phyloP scores from a whole-genome alignment of 2,113 vertebrate species.

The Cyanoliseus patagonus region DNA sequence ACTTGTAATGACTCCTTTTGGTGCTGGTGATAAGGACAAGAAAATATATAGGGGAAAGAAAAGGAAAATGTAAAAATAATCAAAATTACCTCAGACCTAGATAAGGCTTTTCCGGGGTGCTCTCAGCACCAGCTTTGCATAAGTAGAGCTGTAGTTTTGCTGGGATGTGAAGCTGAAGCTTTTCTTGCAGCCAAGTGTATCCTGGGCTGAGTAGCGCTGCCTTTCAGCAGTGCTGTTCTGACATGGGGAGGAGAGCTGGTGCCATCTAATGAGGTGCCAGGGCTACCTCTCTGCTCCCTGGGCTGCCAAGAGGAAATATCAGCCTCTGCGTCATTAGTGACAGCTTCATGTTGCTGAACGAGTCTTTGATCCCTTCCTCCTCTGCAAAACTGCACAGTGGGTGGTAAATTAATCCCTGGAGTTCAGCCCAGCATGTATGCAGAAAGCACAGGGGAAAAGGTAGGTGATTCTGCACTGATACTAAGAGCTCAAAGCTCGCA shows the following conservation, averaged over 20 bases:
- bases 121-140: not conserved
- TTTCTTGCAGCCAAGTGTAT: not conserved
- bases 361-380: conserved; percentile 42
- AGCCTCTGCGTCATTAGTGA: not conserved
- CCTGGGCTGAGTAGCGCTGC: not conserved
- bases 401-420: conserved; percentile 48
- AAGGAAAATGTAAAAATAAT: not conserved
- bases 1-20: not conserved
- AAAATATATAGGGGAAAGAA: not conserved
- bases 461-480: not conserved
- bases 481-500: not conserved
- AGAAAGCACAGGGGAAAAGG: not conserved
- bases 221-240: not conserved
- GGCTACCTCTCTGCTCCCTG: fast-evolving
- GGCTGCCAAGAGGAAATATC: conserved; percentile 7
- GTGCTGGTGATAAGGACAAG: not conserved
- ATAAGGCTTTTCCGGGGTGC: not conserved
- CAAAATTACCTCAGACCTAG: not conserved
- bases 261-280: not conserved
- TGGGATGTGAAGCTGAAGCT: not conserved
- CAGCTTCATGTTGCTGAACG: not conserved
- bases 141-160: not conserved
- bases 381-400: not conserved
- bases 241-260: not conserved
- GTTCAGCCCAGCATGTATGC: not conserved